phyloP scores from a whole-genome alignment of 2,797 vertebrate species.

The Neoniphon sammara region DNA sequence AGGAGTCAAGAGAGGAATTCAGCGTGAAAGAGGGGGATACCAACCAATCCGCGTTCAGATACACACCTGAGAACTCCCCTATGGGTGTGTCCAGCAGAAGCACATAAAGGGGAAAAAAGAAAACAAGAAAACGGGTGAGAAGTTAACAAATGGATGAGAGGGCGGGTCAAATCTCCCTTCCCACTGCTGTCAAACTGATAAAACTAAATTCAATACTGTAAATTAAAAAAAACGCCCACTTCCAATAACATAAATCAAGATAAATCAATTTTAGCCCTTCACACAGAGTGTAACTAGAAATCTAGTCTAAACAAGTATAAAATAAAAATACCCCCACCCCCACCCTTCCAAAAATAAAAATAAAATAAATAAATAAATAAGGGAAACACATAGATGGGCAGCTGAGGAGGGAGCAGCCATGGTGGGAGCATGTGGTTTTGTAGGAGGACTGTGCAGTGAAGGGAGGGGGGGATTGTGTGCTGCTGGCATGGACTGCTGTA shows the following conservation, averaged over 20 bases:
- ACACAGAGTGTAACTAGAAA: background rate
- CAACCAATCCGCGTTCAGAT: constrained; percentile 82
- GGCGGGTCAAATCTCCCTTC: constrained; percentile 66
- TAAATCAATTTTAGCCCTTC: constrained; percentile 1
- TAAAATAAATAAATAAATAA: background rate
- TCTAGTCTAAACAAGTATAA: constrained; percentile 3
- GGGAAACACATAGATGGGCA: constrained; percentile 44
- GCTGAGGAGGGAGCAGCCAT: constrained; percentile 69
- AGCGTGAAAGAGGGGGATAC: constrained; percentile 51
- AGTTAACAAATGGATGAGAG: constrained; percentile 79
- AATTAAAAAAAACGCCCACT: constrained; percentile 2
- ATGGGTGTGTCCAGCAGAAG: constrained; percentile 89
- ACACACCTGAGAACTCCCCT: constrained; percentile 99
- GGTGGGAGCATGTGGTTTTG: constrained; percentile 72
- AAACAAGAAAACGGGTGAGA: constrained; percentile 87
- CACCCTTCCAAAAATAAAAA: background rate
- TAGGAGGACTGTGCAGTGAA: constrained; percentile 64
- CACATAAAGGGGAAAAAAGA: constrained; percentile 82
- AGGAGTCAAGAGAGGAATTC: constrained; percentile 29
- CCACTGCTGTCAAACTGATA: constrained; percentile 53
- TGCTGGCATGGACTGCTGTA: constrained; percentile 48
- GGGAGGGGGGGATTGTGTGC: constrained; percentile 19
- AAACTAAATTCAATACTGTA: no score
- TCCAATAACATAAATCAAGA: constrained; percentile 9
- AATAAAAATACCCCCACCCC: constrained; percentile 3